Conservation (phyloP, 2,113 vertebrate genomes). For the Verasper variegatus region DNA sequence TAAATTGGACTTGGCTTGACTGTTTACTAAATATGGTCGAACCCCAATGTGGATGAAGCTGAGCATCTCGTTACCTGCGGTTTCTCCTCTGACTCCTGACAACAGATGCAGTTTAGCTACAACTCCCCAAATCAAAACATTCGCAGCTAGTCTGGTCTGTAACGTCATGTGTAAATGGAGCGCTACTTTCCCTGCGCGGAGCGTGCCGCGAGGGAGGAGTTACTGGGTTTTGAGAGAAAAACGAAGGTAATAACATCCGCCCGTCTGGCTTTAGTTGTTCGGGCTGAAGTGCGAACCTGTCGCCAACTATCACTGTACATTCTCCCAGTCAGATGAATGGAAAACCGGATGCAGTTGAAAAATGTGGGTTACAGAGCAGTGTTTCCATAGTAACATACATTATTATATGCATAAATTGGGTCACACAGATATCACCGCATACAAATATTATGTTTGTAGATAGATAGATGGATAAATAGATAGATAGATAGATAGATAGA, state of each 20-base stretch:
- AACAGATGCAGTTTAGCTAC: not conserved
- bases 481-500: too few relatives aligned
- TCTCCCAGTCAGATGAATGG: not conserved
- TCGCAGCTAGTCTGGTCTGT: conserved; percentile 5
- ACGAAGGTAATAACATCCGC: conserved; percentile 1
- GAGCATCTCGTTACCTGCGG: conserved; percentile 14
- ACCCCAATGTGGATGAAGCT: not conserved
- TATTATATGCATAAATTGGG: not conserved
- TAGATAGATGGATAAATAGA: too few relatives aligned
- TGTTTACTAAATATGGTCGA: not conserved
- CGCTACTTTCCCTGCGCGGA: conserved; percentile 18
- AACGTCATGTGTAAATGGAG: conserved; percentile 19
- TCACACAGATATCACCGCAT: too few relatives aligned
- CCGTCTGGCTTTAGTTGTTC: not conserved
- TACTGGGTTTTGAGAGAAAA: not conserved
- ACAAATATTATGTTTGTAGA: too few relatives aligned
- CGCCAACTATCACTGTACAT: not conserved
- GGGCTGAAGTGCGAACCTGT: not conserved
- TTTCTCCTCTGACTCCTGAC: not conserved
- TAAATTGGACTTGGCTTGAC: not conserved
- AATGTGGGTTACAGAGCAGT: not conserved
- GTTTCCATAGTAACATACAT: not conserved
- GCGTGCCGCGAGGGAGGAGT: conserved; percentile 36
- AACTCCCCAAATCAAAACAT: conserved; percentile 17
- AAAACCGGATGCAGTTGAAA: not conserved